A percentile compares a stretch with the other conserved stretches of the same genome.
Evolutionary conservation across 2,797 vertebrate species (phyloP).

Genomic region (Varecia variegata): DNA sequence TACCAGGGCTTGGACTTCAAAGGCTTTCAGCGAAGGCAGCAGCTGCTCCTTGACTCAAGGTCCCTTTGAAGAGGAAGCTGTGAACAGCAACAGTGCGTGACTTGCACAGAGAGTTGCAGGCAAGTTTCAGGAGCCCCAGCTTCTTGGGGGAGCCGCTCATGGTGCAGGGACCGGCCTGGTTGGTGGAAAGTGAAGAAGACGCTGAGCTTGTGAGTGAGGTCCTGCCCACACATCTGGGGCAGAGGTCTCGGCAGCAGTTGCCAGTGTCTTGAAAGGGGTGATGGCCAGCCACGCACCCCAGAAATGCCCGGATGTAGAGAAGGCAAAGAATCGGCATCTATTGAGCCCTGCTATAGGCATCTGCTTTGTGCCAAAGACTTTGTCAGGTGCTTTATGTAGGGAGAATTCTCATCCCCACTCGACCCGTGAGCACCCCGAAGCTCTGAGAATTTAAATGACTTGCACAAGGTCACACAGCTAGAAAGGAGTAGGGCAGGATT

Average conservation of each 20-base stretch:
- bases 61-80: neutral
- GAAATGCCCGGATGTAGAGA: neutral
- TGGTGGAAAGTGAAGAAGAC: neutral
- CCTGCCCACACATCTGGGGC: accelerated
- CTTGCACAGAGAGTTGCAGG: neutral
- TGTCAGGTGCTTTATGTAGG: neutral
- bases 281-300: accelerated
- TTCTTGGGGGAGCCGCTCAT: neutral
- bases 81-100: neutral
- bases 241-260: neutral
- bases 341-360: accelerated
- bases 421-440: accelerated
- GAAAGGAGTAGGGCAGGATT: neutral
- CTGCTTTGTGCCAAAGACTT: neutral
- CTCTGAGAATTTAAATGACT: neutral
- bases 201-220: neutral
- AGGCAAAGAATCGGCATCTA: neutral
- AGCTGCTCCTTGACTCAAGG: neutral
- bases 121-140: neutral
- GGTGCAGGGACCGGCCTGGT: accelerated
- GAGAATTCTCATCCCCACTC: neutral
- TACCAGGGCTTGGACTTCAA: neutral
- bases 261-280: neutral
- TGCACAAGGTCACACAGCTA: neutral
- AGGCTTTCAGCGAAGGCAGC: neutral